Base-by-base conservation (phyloP, 2,888 invertebrate genomes). In the Odontomyia ornata region DNA sequence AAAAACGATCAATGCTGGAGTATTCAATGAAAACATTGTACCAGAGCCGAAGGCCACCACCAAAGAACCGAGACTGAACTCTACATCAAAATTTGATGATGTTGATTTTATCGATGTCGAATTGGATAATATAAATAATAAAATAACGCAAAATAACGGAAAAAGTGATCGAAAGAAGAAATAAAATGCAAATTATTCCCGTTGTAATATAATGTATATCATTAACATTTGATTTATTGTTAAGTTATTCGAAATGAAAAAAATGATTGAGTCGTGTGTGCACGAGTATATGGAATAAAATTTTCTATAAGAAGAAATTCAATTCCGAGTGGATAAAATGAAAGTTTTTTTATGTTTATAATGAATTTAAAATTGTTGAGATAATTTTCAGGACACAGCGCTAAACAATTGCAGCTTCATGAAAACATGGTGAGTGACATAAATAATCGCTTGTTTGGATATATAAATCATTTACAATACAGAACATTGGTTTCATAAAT, bases 161-260 rank as follows among this genome's bases (percentile, higher is more conserved):
- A 73, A 73, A 60, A 73, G 23, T 60, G 73, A 73, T 21, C 73
- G 73, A 13, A 73, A 73, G 36, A 73, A 73, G 43, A 73, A 73
- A 27, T 73, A 60, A 73, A 60, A 18, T 36, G 60, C 11, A 1
- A 30, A 23, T 5, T 36, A n/a, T 52, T 72, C 27, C 18, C 27
- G 3, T 15, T 72, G 30, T 72, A 72, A 56, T 27, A 67, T 46
- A 67, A 23, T 23, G 56, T 72, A 72, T 72, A 46, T 72, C 5
- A 4, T 18, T 13, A 46, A 18, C 23, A 30, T 67, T 60, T 57
- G 21, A 36, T 60, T 73, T 73, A 30, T 72, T 72, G 72, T 60
- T 73, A 73, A 73, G 60, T 73, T 73, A 73, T 73, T 60, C 36
- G 73, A 36, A 73, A 60, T 36, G 57, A 30, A 67, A 60, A 47